phyloP scores from a whole-genome alignment of 2,797 vertebrate genomes.

The Sorex maritimensis region DNA sequence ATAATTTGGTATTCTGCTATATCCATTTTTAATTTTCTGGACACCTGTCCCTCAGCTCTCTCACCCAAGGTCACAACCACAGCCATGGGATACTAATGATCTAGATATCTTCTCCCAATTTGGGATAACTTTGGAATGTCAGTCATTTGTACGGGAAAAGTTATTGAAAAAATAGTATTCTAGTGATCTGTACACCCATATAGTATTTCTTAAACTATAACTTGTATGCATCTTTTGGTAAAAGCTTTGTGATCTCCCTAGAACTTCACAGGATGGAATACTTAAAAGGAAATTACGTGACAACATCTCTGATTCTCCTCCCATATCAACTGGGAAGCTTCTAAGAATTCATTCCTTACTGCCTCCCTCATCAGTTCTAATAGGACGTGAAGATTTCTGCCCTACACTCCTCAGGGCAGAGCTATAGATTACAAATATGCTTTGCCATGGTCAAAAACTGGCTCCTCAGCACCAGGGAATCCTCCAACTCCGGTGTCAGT shows the following conservation, averaged over 20 bases:
- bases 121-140: not conserved
- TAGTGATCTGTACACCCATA: too few relatives aligned
- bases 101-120: not conserved
- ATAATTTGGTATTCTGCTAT: not conserved
- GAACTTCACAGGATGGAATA: not conserved
- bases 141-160: not conserved
- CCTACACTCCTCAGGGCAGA: not conserved
- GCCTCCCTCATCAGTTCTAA: not conserved
- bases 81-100: not conserved
- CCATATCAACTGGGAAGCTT: not conserved
- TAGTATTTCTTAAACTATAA: not conserved
- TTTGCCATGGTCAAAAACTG: not conserved
- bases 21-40: not conserved
- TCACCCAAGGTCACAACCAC: not conserved
- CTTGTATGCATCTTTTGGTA: not conserved
- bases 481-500: not conserved
- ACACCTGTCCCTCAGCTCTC: not conserved
- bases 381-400: not conserved
- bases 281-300: rapidly evolving
- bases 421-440: not conserved
- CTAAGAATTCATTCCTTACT: not conserved
- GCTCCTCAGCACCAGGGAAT: not conserved
- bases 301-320: not conserved
- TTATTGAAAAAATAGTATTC: not conserved
- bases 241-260: not conserved